These are phyloP conservation scores for Hemithea aestivaria DNA, from an alignment of 2,888 invertebrate species.

Conservation along the genomic window DNA sequence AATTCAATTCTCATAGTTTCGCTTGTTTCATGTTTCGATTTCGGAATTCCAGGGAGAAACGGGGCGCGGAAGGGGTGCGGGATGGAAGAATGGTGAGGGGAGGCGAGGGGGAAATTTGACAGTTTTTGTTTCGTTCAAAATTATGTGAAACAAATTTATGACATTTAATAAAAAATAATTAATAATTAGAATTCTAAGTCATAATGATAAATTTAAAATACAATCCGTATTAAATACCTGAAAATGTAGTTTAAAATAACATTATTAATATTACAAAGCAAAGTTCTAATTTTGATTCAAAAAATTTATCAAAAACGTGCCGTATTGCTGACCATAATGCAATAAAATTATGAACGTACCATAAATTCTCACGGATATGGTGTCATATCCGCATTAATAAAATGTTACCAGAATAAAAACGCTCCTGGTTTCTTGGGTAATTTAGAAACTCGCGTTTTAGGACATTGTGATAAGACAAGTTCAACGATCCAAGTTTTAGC, in stretches of 20 bases:
- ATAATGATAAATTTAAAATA: too few species aligned
- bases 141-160: background rate
- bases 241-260: too few species aligned
- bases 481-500: too few species aligned
- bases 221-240: too few species aligned
- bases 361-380: background rate
- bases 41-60: constrained; percentile 21
- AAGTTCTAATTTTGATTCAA: too few species aligned
- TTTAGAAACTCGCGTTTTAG: too few species aligned
- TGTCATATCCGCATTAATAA: constrained; percentile 22
- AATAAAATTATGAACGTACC: constrained; percentile 26
- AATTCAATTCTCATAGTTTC: constrained; percentile 34
- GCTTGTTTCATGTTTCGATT: constrained; percentile 47
- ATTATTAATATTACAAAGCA: too few species aligned
- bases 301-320: too few species aligned
- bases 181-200: too few species aligned
- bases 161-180: too few species aligned
- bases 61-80: constrained; percentile 15
- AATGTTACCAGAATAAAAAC: constrained; percentile 18
- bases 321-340: background rate
- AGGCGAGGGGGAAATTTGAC: constrained; percentile 6
- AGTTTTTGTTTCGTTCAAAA: constrained; percentile 7
- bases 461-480: too few species aligned
- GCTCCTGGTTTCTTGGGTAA: background rate
- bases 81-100: constrained; percentile 2